Evolutionary conservation across 2,888 invertebrate genomes (phyloP).

Genomic region (Coenonympha glycerion): DNA sequence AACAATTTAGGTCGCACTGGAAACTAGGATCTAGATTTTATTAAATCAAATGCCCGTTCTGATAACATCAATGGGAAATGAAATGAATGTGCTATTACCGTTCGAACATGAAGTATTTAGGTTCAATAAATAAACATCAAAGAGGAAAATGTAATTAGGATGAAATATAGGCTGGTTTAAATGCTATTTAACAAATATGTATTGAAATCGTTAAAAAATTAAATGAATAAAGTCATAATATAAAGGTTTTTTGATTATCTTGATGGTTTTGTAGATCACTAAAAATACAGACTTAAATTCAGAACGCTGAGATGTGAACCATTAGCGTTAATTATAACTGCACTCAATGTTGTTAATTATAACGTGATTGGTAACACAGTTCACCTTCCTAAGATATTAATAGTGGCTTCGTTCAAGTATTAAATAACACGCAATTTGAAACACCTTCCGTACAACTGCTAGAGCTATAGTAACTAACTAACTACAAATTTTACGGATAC

Average conservation of each 20-base stretch:
- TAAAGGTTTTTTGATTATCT: too few species aligned
- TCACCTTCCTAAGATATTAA: neutral
- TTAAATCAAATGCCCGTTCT: slow-evolving; percentile 21
- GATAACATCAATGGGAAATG: slow-evolving; percentile 20
- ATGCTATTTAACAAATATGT: neutral
- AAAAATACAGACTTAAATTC: neutral
- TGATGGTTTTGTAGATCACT: too few species aligned
- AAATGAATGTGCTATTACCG: slow-evolving; percentile 14
- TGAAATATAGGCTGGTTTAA: neutral
- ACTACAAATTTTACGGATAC: neutral
- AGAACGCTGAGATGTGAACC: neutral
- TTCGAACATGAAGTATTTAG: slow-evolving; percentile 2
- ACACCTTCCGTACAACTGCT: neutral
- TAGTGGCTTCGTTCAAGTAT: neutral
- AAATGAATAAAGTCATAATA: too few species aligned
- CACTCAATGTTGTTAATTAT: neutral
- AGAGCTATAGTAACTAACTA: neutral
- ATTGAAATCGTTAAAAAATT: too few species aligned
- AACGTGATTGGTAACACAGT: neutral
- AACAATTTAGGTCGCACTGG: slow-evolving; percentile 25
- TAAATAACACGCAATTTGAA: neutral
- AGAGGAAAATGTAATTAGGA: neutral
- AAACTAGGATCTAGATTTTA: slow-evolving; percentile 23
- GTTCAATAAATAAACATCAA: neutral
- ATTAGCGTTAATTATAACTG: neutral